Conservation (phyloP, 2,888 invertebrate genomes). For the Drosophila picticornis region DNA sequence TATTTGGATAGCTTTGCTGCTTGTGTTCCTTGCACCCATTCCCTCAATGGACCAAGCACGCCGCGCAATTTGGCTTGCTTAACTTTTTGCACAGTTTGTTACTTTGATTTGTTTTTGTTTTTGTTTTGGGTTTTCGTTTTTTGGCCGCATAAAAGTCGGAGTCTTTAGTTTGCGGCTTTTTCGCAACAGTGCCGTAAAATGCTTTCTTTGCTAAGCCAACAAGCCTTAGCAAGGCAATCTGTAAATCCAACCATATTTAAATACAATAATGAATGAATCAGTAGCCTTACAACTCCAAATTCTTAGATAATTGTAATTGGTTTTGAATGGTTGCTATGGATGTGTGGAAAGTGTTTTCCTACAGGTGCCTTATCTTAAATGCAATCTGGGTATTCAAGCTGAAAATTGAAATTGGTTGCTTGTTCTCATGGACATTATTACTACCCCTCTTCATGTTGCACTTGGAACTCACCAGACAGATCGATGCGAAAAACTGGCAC, state of each 20-base stretch:
- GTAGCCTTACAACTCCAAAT: neutral
- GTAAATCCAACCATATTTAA: constrained; percentile 73
- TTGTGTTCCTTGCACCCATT: neutral
- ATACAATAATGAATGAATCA: constrained; percentile 74
- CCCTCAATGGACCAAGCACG: constrained; percentile 24
- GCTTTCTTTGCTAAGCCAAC: constrained; percentile 55
- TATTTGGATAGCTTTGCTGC: constrained; percentile 33
- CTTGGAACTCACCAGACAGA: constrained; percentile 80
- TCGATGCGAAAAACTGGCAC: constrained; percentile 88
- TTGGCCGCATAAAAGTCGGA: constrained; percentile 73
- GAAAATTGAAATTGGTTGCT: neutral
- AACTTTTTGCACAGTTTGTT: constrained; percentile 79
- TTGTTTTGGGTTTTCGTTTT: constrained; percentile 36
- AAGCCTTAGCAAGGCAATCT: constrained; percentile 62
- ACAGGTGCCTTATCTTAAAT: neutral
- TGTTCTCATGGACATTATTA: neutral
- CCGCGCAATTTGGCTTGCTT: constrained; percentile 77
- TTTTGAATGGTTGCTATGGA: constrained; percentile 4
- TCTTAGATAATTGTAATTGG: constrained; percentile 2
- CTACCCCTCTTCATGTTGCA: neutral
- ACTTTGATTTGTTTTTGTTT: constrained; percentile 75
- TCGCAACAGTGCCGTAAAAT: constrained; percentile 54
- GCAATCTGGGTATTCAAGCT: neutral
- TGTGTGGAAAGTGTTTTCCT: constrained; percentile 2
- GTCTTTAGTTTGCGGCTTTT: constrained; percentile 79